Evolutionary conservation across 2,797 vertebrate species (phyloP), one percentile per base, ranked within the genome.

Genomic region (Protosalanx chinensis): DNA sequence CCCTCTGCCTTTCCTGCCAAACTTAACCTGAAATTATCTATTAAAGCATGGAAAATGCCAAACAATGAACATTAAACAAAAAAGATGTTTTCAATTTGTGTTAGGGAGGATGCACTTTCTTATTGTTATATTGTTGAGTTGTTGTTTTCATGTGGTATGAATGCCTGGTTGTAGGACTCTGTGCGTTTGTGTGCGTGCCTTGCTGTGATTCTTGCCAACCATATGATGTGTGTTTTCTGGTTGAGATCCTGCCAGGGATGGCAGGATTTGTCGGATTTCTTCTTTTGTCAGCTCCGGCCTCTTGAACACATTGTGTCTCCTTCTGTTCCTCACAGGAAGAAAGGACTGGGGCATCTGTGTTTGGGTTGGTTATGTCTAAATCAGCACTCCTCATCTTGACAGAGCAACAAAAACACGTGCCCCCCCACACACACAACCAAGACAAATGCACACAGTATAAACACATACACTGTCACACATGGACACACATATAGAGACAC

Each of bases 251-350:
- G 86, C 87, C 88, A 89, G 86, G 83, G 73, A 85, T 85, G 76
- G 85, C 82, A 82, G 77, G 82, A 86, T 90, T 87, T 88, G 86
- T 79, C 86, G 85, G 89, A 90, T 90, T 89, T 90, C 89, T 88
- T 86, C 88, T 87, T 88, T 86, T 86, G 86, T 91, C 85, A 89
- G 89, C 86, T 87, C 84, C 71, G 82, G 85, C 87, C 86, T 89
- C 87, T 89, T 80, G 86, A 91, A 87, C 91, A 89, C 84, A 89
- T 91, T 91, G 87, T 82, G 86, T 86, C 86, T 92, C 90, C 90
- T 92, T 91, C 90, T 92, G 92, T 93, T 86, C 80, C 87, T 84
- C 84, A 88, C 85, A 91, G 88, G 87, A 90, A 91, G 89, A 89
- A 84, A 87, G 82, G 82, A 87, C 79, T 79, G 61, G 81, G 87